These are phyloP conservation scores for Musca vetustissima DNA, from an alignment of 1,140 invertebrate species.

Conservation along the genomic window DNA sequence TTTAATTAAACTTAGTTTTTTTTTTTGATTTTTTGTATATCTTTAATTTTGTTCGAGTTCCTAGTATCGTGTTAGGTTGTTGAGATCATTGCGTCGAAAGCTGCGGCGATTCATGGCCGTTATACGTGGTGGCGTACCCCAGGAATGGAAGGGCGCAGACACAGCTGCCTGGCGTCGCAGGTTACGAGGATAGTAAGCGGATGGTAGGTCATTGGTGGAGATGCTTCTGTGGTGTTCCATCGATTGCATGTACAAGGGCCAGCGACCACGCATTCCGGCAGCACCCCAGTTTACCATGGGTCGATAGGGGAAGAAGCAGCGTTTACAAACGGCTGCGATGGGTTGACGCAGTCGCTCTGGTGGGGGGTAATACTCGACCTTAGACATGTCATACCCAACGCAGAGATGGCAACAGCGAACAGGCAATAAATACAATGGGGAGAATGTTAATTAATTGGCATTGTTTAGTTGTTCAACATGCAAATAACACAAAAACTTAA, in stretches of 20 bases:
- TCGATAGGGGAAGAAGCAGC: slow-evolving; percentile 50
- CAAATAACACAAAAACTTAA: no score
- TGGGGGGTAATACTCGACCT: slow-evolving; percentile 56
- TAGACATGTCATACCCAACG: not conserved
- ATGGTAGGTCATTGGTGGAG: slow-evolving; percentile 40
- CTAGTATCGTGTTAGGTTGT: slow-evolving; percentile 16
- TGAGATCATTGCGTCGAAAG: slow-evolving; percentile 44
- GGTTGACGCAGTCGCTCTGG: slow-evolving; percentile 56
- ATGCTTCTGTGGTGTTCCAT: slow-evolving; percentile 30
- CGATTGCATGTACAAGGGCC: slow-evolving; percentile 17
- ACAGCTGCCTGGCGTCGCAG: not conserved
- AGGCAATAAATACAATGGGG: no score
- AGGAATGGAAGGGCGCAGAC: slow-evolving; percentile 40
- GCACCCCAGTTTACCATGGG: slow-evolving; percentile 51
- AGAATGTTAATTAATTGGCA: no score
- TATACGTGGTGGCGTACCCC: slow-evolving; percentile 54
- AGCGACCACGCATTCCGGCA: slow-evolving; percentile 49
- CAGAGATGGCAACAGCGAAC: no score
- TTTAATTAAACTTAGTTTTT: slow-evolving; percentile 26
- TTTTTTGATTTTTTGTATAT: slow-evolving; percentile 31
- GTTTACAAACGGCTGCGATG: slow-evolving; percentile 56
- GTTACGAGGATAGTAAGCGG: not conserved
- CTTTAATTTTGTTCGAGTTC: slow-evolving; percentile 36
- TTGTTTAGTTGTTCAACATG: no score
- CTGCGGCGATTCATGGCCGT: slow-evolving; percentile 51